Base-by-base conservation (phyloP, 2,797 vertebrate genomes). In the Phyllotis vaccarum region DNA sequence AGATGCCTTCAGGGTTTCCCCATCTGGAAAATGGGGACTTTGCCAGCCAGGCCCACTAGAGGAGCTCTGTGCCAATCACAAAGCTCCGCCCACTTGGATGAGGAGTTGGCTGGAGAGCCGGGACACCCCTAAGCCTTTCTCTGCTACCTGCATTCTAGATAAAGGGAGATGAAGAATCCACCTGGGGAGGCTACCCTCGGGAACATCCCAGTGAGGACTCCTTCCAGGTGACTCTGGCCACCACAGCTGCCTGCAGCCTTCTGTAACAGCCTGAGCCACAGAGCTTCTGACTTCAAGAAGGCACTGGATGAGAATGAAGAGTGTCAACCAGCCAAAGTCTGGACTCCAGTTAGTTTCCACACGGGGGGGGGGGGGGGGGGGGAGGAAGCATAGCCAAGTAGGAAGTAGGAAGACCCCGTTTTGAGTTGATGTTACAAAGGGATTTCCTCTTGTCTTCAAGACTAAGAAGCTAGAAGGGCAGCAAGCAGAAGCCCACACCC, bases 21-120 rank as follows among this genome's bases (percentile, higher is more conserved):
- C 87, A 83, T 60, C 80, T 76, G 56, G 46, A 79, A 68, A 62
- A 81, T 74, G 76, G 86, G 64, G 43, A 78, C n/a, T n/a, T n/a
- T 2, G 17, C 22, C 12, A 27, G 31, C 46, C 60, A 11, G 12
- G 12, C 34, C 54, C n/a, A 24, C 0, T 52, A 43, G 72, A 60
- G 34, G 54, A 64, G 14, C 75, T 7, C 40, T 52, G 3, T 34
- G 76, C 52, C 88, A 62, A 46, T 16, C 88, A 93, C 54, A 29
- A 78, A 58, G 56, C 89, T 37, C 74, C 49, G 9, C 79, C 86
- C 85, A 72, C 68, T 7, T 9, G 16, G 81, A 62, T 54, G 40
- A 81, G 93, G 40, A 22, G 17, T 14, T 24, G 13, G 11, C 43
- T n/a, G 5, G 62, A 9, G 56, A 52, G 16, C 31, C 72, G 29